Evolutionary conservation across 2,888 invertebrate genomes (phyloP).

Genomic region (Notodonta ziczac): DNA sequence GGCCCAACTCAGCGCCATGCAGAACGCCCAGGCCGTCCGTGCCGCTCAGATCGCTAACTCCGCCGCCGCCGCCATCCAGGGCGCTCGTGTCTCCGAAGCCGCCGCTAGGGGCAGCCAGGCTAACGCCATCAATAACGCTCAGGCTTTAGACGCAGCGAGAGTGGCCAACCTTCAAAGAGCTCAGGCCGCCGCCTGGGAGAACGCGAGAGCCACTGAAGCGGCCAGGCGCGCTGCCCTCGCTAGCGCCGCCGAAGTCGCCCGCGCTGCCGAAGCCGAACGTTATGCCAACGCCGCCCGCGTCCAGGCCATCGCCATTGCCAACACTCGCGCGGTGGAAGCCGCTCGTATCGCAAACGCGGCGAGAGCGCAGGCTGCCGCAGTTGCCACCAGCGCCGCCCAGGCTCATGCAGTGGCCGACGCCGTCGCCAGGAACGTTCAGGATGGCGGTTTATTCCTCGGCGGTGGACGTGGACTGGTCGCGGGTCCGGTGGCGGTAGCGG

Average conservation of each 20-base stretch:
- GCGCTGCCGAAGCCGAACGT: slow-evolving; percentile 46
- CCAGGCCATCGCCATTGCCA: slow-evolving; percentile 74
- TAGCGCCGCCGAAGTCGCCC: slow-evolving; percentile 44
- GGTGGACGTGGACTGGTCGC: slow-evolving; percentile 40
- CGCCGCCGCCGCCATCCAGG: slow-evolving; percentile 76
- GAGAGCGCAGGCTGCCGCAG: slow-evolving; percentile 42
- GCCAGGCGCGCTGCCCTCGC: slow-evolving; percentile 59
- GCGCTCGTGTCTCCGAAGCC: slow-evolving; percentile 72
- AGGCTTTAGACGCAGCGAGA: slow-evolving; percentile 73
- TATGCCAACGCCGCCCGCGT: slow-evolving; percentile 74
- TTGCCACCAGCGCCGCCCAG: slow-evolving; percentile 36
- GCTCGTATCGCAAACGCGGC: slow-evolving; percentile 67
- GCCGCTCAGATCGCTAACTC: slow-evolving; percentile 74
- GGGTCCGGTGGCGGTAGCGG: slow-evolving; percentile 31
- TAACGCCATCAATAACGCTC: slow-evolving; percentile 74
- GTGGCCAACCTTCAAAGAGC: slow-evolving; percentile 74
- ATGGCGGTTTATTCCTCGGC: slow-evolving; percentile 65
- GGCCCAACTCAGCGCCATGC: slow-evolving; percentile 76
- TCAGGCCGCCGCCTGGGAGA: slow-evolving; percentile 76
- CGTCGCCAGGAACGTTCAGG: slow-evolving; percentile 58
- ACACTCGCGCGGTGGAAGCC: slow-evolving; percentile 74
- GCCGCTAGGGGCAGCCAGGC: slow-evolving; percentile 72
- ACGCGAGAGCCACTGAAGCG: slow-evolving; percentile 73
- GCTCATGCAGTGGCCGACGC: slow-evolving; percentile 48
- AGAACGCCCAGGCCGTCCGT: slow-evolving; percentile 76